Base-by-base conservation (phyloP, 2,113 vertebrate species). In the Apaloderma vittatum region DNA sequence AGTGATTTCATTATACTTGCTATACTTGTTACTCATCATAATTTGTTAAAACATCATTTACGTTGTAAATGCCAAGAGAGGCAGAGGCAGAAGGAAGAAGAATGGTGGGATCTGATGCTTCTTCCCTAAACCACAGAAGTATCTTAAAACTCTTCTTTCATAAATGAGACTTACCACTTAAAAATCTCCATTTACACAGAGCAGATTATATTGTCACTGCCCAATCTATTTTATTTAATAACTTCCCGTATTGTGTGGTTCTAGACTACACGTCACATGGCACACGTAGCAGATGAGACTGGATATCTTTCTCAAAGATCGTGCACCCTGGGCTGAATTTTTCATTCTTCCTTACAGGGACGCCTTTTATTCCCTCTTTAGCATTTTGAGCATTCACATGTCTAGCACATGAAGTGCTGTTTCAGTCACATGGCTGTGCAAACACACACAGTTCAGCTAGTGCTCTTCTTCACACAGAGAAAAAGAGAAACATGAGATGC, bases 151-250 rank as follows among this genome's bases (percentile, higher is more conserved):
- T 55, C 30, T 48, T 48, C 62, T 15, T 74, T 88, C 72, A 52
- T 71, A 74, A 34, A 49, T 2, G 14, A 65, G 27, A 22, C 9
- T 45, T 71, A 67, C 29, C 45, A 61, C 88, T 95, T 74, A 32
- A 93, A 94, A 94, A 94, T 94, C 58, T 94, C 68, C 37, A 5
- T 94, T 94, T 95, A 20, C 63, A 74, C 10, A 3, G 46, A 36
- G 9, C 7, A 75, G 66, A 66, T 70, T 23, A 23, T 17, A 26
- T 32, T 49, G 13, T 67, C 51, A 27, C 23, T 70, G 68, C 15
- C 7, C 79, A 82, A 52, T 5, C 7, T 27, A 23, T 65, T 52
- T 79, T 15, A 54, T 34, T 94, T 91, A 65, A 65, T 43, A 72
- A 23, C 13, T 76, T 40, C 18, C 11, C 16, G 3, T 37, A 7